Base-by-base conservation (phyloP, 2,113 vertebrate species). In the Nibea albiflora region DNA sequence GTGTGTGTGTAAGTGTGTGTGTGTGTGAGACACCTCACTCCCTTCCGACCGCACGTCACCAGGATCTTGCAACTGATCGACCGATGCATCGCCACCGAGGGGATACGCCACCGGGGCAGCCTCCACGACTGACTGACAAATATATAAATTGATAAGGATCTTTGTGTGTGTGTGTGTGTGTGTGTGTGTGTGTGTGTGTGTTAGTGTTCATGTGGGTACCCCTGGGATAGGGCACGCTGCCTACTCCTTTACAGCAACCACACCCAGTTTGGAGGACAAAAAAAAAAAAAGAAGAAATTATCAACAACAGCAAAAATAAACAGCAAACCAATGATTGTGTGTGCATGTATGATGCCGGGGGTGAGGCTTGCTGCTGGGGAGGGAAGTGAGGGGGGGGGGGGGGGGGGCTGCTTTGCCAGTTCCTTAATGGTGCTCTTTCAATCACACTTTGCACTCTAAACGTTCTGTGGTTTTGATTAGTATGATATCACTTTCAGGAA, bases 391-490 rank as follows among this genome's bases (percentile, higher is more conserved):
- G 74, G 60, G 57, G 60, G 62, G 11, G 2, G n/a, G 69, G 62
- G 63, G 62, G 7, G 2, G 53, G 26, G 71, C 53, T 73, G 73
- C 35, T 11, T 42, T 88, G 83, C 75, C 90, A 91, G 95, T 95
- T 95, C 95, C 93, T 96, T 96, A 97, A 97, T 97, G 96, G 96
- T 94, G 95, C 96, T 95, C 95, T 96, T 96, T 96, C 96, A 96
- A 96, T 97, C 97, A 97, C 96, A 97, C 96, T 96, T 96, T 91
- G 95, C 96, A 95, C 95, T 96, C 96, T 97, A 96, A 98, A 98
- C 96, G 96, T 96, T 96, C 96, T 97, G 97, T 95, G 97, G 96
- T 96, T 98, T 97, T 97, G 96, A 98, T 95, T 97, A 96, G 96
- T 96, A 95, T 96, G 95, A 96, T 97, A 98, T 97, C 94, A 94